Evolutionary conservation across 1,140 invertebrate species (phyloP).

Genomic region (Pseudomyrmex concolor): DNA sequence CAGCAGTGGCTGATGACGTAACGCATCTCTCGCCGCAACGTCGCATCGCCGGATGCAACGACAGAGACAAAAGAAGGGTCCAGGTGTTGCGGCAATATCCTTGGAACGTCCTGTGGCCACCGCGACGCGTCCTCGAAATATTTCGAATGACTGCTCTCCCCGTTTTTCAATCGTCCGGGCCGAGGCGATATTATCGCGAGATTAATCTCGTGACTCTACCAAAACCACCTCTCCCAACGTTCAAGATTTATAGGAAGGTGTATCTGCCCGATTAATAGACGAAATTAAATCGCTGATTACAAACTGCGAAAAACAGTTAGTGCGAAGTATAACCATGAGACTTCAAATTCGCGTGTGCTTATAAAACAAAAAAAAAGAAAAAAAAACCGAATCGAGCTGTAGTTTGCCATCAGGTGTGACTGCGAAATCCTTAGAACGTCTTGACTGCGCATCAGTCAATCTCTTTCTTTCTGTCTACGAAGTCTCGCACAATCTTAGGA

Average conservation of each 20-base stretch:
- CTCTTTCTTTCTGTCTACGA: constrained; percentile 40
- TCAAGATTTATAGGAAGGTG: neutral
- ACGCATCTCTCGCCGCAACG: constrained; percentile 53
- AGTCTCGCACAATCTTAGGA: constrained; percentile 39
- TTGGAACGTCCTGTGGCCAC: constrained; percentile 73
- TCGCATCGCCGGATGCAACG: constrained; percentile 42
- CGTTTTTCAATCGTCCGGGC: neutral
- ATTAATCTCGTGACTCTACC: constrained; percentile 30
- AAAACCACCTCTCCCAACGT: neutral
- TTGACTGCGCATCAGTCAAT: constrained; percentile 54
- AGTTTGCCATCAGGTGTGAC: constrained; percentile 76
- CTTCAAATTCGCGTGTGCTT: neutral
- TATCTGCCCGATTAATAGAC: neutral
- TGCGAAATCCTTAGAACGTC: constrained; percentile 80
- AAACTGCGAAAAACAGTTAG: neutral
- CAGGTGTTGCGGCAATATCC: constrained; percentile 78
- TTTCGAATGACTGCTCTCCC: constrained; percentile 37
- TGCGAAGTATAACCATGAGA: too few species aligned
- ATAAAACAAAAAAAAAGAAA: constrained; percentile 44
- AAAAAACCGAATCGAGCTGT: constrained; percentile 56
- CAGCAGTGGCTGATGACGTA: constrained; percentile 65
- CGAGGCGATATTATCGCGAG: constrained; percentile 10
- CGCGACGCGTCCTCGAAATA: constrained; percentile 58
- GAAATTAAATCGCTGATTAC: constrained; percentile 15
- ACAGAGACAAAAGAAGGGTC: constrained; percentile 54